A percentile compares a stretch with the other conserved stretches of the same genome.
Conservation (phyloP, 2,113 vertebrate genomes). For the Chaenogobius annularis region DNA sequence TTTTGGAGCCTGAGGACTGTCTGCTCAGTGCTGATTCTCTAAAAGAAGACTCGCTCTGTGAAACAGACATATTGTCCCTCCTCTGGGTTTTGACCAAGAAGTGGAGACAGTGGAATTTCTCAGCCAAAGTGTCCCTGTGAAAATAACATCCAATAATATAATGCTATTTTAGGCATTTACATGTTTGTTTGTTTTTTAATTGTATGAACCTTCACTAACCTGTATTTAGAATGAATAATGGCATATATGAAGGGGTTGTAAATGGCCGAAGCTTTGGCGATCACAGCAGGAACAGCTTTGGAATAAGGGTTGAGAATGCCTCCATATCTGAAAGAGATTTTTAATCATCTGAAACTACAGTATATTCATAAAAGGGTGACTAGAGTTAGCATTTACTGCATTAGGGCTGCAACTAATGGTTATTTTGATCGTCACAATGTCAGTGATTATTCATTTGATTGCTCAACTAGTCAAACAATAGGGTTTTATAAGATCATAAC, state of each 20-base stretch:
- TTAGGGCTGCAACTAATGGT: too few relatives aligned
- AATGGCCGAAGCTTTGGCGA: conserved; percentile 94
- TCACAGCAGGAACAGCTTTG: conserved; percentile 90
- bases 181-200: neutral
- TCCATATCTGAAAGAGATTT: conserved; percentile 78
- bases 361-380: too few relatives aligned
- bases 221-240: conserved; percentile 92
- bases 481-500: too few relatives aligned
- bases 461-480: too few relatives aligned
- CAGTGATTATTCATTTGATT: too few relatives aligned
- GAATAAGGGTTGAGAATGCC: conserved; percentile 84
- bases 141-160: conserved; percentile 11
- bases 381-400: too few relatives aligned
- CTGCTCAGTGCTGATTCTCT: conserved; percentile 62
- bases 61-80: conserved; percentile 70
- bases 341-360: neutral
- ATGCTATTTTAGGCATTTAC: neutral
- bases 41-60: conserved; percentile 81
- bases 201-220: conserved; percentile 69
- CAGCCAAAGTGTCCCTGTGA: conserved; percentile 84
- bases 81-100: conserved; percentile 75
- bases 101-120: conserved; percentile 84
- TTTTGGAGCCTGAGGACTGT: conserved; percentile 63
- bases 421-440: too few relatives aligned
- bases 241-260: conserved; percentile 95